These are phyloP conservation scores for Drosophila leontia DNA, from an alignment of 1,140 invertebrate genomes.

Conservation along the genomic window DNA sequence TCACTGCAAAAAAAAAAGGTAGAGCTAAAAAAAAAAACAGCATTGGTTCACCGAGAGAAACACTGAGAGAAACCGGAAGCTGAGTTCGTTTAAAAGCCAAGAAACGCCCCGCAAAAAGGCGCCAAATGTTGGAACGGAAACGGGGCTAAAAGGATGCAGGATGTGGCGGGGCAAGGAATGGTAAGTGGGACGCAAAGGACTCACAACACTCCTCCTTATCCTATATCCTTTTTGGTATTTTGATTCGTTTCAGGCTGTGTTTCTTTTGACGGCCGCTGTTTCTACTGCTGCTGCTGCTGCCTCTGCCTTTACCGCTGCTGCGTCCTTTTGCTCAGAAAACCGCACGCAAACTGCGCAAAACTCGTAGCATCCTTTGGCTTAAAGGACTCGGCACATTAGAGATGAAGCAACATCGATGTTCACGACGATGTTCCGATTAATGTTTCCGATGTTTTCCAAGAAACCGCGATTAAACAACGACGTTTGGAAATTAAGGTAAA, in stretches of 20 bases:
- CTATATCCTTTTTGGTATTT: constrained; percentile 9
- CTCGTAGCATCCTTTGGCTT: constrained; percentile 72
- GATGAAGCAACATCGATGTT: constrained; percentile 2
- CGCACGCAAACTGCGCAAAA: constrained; percentile 81
- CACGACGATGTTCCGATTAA: background rate
- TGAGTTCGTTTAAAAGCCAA: background rate
- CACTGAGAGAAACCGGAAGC: constrained; percentile 5
- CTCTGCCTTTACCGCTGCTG: constrained; percentile 58
- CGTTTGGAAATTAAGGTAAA: background rate
- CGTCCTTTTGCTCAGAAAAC: constrained; percentile 77
- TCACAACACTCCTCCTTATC: constrained; percentile 25
- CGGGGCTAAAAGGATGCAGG: background rate
- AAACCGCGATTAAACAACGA: too few species aligned
- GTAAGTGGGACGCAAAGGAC: constrained; percentile 2
- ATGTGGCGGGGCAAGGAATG: background rate
- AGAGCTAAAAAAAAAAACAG: constrained; percentile 1
- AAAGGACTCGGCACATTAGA: constrained; percentile 59
- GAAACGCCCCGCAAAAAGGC: constrained; percentile 21
- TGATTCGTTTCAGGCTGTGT: constrained; percentile 14
- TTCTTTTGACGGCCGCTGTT: constrained; percentile 25
- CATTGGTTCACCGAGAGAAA: background rate
- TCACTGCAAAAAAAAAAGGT: constrained; percentile 34
- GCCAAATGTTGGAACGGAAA: constrained; percentile 9
- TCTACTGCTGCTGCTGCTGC: constrained; percentile 22
- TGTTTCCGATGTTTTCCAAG: background rate